Conservation (phyloP, 2,797 vertebrate species). For the Aldrovandia affinis region DNA sequence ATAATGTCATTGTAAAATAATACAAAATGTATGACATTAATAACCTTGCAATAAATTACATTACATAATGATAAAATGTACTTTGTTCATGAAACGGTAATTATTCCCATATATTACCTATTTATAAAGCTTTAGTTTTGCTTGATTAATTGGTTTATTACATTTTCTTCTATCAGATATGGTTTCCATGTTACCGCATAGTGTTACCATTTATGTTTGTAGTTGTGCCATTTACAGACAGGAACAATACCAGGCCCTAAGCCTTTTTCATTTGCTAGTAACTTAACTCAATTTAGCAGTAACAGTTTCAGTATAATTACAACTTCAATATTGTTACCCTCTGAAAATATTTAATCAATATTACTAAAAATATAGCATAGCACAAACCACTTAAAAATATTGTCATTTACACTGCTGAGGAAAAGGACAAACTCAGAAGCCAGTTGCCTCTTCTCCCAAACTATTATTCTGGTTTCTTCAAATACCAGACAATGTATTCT, state of each 20-base stretch:
- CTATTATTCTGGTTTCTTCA: conserved; percentile 39
- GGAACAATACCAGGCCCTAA: conserved; percentile 33
- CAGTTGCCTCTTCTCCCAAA: conserved; percentile 54
- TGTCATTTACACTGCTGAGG: conserved; percentile 57
- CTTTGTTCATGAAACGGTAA: conserved; percentile 37
- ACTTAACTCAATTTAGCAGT: conserved; percentile 24
- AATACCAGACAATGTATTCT: conserved; percentile 55
- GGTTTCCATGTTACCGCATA: conserved; percentile 14
- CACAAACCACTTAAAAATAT: conserved; percentile 52
- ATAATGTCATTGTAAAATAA: conserved; percentile 40
- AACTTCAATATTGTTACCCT: conserved; percentile 57
- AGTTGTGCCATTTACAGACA: conserved; percentile 48
- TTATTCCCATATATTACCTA: conserved; percentile 52
- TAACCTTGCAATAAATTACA: conserved; percentile 46
- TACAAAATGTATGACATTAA: conserved; percentile 54
- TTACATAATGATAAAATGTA: conserved; percentile 36
- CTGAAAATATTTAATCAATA: conserved; percentile 60
- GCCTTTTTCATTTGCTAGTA: conserved; percentile 29
- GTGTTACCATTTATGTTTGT: conserved; percentile 50
- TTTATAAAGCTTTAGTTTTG: conserved; percentile 44
- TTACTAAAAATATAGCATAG: conserved; percentile 61
- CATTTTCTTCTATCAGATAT: conserved; percentile 50
- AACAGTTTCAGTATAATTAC: conserved; percentile 62
- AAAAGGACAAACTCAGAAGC: conserved; percentile 56
- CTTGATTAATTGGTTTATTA: conserved; percentile 50